Evolutionary conservation across 1,140 invertebrate species (phyloP).

Genomic region (Penaeus chinensis): DNA sequence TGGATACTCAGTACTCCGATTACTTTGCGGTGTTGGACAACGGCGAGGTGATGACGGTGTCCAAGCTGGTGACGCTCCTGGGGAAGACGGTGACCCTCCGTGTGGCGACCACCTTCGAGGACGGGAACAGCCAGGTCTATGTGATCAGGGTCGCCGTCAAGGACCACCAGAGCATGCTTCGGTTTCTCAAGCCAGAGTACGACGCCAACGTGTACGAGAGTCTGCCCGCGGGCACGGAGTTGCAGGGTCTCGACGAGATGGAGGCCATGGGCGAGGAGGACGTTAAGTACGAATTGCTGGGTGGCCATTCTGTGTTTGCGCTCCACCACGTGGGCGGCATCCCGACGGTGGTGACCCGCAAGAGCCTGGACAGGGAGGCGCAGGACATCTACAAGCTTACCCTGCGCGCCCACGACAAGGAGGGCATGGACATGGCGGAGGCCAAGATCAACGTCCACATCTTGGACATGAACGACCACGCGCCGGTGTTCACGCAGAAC

Average conservation of each 20-base stretch:
- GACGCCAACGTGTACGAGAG: constrained; percentile 71
- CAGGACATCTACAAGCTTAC: constrained; percentile 47
- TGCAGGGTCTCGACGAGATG: constrained; percentile 62
- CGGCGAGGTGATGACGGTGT: constrained; percentile 89
- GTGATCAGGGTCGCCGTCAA: constrained; percentile 84
- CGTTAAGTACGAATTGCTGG: constrained; percentile 54
- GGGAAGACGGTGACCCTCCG: constrained; percentile 83
- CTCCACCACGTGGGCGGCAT: constrained; percentile 60
- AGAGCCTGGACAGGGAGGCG: constrained; percentile 55
- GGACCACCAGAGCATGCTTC: constrained; percentile 82
- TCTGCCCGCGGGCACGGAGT: constrained; percentile 63
- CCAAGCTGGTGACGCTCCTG: constrained; percentile 76
- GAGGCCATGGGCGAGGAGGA: constrained; percentile 60
- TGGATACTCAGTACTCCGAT: constrained; percentile 62
- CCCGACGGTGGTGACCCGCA: constrained; percentile 56
- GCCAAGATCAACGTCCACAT: constrained; percentile 76
- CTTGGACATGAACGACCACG: constrained; percentile 90
- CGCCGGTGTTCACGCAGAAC: constrained; percentile 81
- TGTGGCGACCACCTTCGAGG: constrained; percentile 80
- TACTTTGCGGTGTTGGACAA: constrained; percentile 85
- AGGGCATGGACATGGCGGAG: constrained; percentile 55
- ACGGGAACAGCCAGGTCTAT: constrained; percentile 82
- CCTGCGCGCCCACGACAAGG: constrained; percentile 56
- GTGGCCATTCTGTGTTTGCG: constrained; percentile 57
- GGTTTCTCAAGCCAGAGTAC: constrained; percentile 77